Percentiles rank a stretch among this genome's conserved stretches.
Evolutionary conservation across 2,113 vertebrate species (phyloP).

Genomic region (Numenius arquata): DNA sequence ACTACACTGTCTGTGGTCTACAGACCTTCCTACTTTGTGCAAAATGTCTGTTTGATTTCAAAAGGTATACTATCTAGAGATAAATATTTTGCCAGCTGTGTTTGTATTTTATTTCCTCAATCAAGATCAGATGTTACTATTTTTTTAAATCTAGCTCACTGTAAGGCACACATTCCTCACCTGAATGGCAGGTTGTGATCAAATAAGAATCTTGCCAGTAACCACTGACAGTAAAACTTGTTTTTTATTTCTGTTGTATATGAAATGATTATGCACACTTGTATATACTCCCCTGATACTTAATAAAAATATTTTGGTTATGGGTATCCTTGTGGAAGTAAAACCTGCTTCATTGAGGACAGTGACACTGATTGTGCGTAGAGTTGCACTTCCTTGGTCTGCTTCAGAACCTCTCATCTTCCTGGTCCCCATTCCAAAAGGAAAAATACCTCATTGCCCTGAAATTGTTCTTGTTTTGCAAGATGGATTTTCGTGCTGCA

Average conservation of each 20-base stretch:
- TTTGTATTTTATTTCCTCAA: not conserved
- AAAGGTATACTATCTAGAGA: not conserved
- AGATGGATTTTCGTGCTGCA: not conserved
- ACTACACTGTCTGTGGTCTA: not conserved
- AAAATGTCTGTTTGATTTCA: not conserved
- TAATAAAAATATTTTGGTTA: not conserved
- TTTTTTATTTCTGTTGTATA: not conserved
- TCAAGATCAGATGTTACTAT: not conserved
- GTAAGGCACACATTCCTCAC: not conserved
- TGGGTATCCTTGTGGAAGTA: not conserved
- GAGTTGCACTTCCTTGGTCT: not conserved
- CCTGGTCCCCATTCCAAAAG: not conserved
- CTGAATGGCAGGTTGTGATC: not conserved
- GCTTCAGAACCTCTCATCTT: not conserved
- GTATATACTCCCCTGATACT: not conserved
- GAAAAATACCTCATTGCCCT: not conserved
- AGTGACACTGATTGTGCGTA: not conserved
- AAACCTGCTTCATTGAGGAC: not conserved
- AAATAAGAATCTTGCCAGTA: not conserved
- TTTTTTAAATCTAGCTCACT: not conserved
- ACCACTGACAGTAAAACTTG: not conserved
- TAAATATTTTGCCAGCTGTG: conserved; percentile 16
- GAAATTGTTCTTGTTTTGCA: not conserved
- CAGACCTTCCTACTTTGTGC: not conserved
- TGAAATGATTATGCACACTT: not conserved